Percentiles rank a stretch among this genome's conserved stretches.
phyloP scores from a whole-genome alignment of 2,113 vertebrate genomes.

The Bujurquina vittata region DNA sequence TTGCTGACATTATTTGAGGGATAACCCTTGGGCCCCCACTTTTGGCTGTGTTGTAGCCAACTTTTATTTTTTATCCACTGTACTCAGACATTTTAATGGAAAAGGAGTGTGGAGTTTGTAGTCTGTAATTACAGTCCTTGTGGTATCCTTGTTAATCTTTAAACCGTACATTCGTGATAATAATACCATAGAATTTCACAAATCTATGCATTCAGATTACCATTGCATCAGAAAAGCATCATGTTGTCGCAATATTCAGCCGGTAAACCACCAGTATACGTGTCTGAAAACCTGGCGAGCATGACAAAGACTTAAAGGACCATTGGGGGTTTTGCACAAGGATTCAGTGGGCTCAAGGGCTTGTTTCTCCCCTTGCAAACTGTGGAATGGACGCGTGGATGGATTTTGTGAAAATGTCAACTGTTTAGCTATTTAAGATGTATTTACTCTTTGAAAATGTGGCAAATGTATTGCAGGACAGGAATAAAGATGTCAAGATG shows the following conservation, averaged over 20 bases:
- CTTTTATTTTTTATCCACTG: conserved; percentile 37
- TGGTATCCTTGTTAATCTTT: conserved; percentile 31
- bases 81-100: conserved; percentile 31
- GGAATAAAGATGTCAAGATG: conserved; percentile 77
- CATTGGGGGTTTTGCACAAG: conserved; percentile 64
- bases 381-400: conserved; percentile 58
- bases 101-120: conserved; percentile 32
- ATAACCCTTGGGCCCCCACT: conserved; percentile 19
- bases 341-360: conserved; percentile 61
- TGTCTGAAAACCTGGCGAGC: conserved; percentile 52
- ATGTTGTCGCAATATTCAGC: conserved; percentile 52
- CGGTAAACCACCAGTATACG: conserved; percentile 53
- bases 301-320: conserved; percentile 57
- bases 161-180: conserved; percentile 25
- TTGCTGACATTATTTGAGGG: conserved; percentile 36
- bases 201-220: conserved; percentile 63
- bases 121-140: conserved; percentile 45
- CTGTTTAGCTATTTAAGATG: conserved; percentile 79
- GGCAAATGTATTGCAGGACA: conserved; percentile 75
- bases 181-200: conserved; percentile 43
- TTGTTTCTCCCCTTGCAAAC: conserved; percentile 66
- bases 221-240: conserved; percentile 45
- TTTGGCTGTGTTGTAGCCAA: conserved; percentile 33
- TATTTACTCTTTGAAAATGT: conserved; percentile 78
- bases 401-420: conserved; percentile 72